These are phyloP conservation scores for Lutraria lutraria DNA, from an alignment of 2,888 invertebrate species.

Conservation along the genomic window DNA sequence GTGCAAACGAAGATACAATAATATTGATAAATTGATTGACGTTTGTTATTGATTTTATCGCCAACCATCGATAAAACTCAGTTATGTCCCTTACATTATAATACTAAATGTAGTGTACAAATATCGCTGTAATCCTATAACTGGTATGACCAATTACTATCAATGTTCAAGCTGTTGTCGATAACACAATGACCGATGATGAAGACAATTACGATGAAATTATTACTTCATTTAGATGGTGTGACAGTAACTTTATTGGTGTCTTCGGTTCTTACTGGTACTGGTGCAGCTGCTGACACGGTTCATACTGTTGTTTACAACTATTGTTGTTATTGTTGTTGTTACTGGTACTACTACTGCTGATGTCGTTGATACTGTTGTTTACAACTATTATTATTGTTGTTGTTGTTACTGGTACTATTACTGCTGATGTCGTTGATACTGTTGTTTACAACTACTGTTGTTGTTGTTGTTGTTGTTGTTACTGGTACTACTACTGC, in stretches of 20 bases:
- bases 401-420: too few species aligned
- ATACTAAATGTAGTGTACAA: background rate
- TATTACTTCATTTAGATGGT: too few species aligned
- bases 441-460: too few species aligned
- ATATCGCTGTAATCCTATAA: background rate
- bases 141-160: background rate
- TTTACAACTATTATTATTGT: background rate
- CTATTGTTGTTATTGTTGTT: conserved; percentile 29
- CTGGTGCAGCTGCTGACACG: conserved; percentile 36
- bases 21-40: background rate
- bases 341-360: background rate
- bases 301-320: conserved; percentile 41
- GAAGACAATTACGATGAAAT: conserved; percentile 27
- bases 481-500: too few species aligned
- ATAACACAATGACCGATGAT: background rate
- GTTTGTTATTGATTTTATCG: conserved; percentile 13
- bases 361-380: background rate
- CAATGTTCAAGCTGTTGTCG: background rate
- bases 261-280: conserved; percentile 42
- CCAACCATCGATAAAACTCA: background rate
- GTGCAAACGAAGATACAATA: background rate
- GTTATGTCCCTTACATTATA: conserved; percentile 17
- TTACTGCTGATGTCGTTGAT: too few species aligned
- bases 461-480: too few species aligned
- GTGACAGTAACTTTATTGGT: too few species aligned